Percentiles rank a stretch among this genome's conserved stretches.
Conservation (phyloP, 2,888 invertebrate genomes). For the Idaea dimidiata region DNA sequence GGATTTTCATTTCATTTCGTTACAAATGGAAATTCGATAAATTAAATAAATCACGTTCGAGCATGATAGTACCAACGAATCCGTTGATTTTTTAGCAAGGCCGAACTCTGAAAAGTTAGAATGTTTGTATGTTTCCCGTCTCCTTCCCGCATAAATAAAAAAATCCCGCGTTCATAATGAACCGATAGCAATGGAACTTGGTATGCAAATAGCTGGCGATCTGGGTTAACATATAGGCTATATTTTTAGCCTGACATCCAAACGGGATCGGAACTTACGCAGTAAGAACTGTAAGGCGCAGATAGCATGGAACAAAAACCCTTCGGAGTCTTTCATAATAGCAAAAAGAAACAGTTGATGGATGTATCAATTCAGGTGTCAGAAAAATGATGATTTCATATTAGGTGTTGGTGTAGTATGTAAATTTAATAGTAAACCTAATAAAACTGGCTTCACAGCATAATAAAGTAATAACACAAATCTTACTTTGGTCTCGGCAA, state of each 20-base stretch:
- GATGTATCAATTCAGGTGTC: background rate
- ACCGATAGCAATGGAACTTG: too few relatives aligned
- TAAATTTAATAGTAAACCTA: slow-evolving; percentile 31
- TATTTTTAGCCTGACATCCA: background rate
- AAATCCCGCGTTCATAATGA: too few relatives aligned
- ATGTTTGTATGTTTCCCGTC: too few relatives aligned
- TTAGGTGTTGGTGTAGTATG: slow-evolving; percentile 24
- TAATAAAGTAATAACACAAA: slow-evolving; percentile 33
- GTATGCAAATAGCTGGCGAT: too few relatives aligned
- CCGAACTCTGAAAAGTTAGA: too few relatives aligned
- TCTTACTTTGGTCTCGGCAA: slow-evolving; percentile 26
- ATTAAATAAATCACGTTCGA: too few relatives aligned
- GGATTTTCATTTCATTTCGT: too few relatives aligned
- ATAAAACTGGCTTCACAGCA: slow-evolving; percentile 27
- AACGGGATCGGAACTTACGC: background rate
- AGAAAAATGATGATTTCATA: slow-evolving; percentile 19
- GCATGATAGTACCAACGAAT: too few relatives aligned
- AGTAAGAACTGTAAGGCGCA: too few relatives aligned
- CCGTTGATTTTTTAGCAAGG: too few relatives aligned
- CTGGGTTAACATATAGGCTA: background rate
- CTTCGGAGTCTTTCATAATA: background rate
- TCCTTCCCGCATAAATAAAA: too few relatives aligned
- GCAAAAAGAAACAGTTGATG: background rate
- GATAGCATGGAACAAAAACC: background rate
- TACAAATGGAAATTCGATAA: too few relatives aligned